Evolutionary conservation across 1,140 invertebrate species (phyloP), one percentile per base, ranked within the genome.

Genomic region (Periplaneta americana): DNA sequence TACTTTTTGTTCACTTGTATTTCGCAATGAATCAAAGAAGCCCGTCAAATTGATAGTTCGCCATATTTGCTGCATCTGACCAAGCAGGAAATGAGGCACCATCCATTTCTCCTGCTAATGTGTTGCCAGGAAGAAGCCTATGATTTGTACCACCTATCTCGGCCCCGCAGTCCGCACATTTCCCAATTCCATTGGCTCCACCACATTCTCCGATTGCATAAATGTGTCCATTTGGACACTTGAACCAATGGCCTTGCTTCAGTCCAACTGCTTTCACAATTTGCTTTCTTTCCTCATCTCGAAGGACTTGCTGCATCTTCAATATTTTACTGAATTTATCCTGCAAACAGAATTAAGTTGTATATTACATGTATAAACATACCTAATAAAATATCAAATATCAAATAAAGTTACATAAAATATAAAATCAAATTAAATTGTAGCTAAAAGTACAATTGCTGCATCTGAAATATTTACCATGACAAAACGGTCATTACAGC

Each of bases 151-250:
- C 94, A 9, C 94, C 94, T 84, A 96, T 93, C 2, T 3, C 2
- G 3, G 83, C 90, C 2, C 89, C 88, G 86, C 94, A 95, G 75
- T 93, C 92, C 8, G 85, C 85, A 86, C 94, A 96, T 75, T 81
- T 88, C 0, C 87, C 80, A 75, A 86, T 83, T 85, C 91, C 35
- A 88, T 90, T 94, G 0, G 94, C 94, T 10, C 93, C 93, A 31
- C 94, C 94, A 86, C 94, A 95, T 31, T 95, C 92, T 4, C 87
- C 90, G 83, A 95, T 94, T 34, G 87, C 90, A 85, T 95, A 95
- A 77, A 91, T 86, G 85, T 95, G 94, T 8, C 94, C 94, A 86
- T 95, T 94, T 1, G 90, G 92, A 87, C 95, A 96, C 85, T 93
- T 93, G 84, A 88, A 95, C 94, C 94, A 96, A 86, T 93, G 92